phyloP scores from a whole-genome alignment of 92 coral and sea anemone genomes.

The Phenganax subtilis region DNA sequence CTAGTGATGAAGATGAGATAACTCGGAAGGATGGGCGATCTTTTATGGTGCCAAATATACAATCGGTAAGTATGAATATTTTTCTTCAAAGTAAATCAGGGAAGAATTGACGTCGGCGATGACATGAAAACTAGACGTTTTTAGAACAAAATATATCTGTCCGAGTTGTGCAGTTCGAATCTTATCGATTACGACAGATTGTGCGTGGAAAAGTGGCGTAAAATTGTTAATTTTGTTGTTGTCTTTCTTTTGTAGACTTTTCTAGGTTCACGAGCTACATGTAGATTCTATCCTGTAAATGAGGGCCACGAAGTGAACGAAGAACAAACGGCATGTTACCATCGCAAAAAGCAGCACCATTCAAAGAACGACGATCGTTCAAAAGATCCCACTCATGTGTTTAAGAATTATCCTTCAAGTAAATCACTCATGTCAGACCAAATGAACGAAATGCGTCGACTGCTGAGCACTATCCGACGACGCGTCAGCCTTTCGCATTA shows the following conservation, averaged over 20 bases:
- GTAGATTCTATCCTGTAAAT: not conserved
- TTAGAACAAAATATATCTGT: too few relatives aligned
- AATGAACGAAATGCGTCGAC: conserved; percentile 32
- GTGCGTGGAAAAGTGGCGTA: too few relatives aligned
- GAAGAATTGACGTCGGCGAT: not conserved
- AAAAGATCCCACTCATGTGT: conserved; percentile 10
- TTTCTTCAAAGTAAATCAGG: not conserved
- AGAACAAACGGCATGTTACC: not conserved
- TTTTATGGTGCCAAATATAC: conserved; percentile 4
- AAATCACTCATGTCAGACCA: conserved; percentile 30
- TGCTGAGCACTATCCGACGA: conserved; percentile 19
- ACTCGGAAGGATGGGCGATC: not conserved
- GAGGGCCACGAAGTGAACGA: not conserved
- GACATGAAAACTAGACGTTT: too few relatives aligned
- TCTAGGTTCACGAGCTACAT: too few relatives aligned
- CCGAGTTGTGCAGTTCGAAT: too few relatives aligned
- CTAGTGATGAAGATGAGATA: not conserved
- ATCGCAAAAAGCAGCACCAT: not conserved
- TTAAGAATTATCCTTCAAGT: conserved; percentile 24
- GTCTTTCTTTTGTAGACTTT: too few relatives aligned
- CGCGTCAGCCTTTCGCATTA: not conserved
- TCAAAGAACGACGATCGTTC: not conserved
- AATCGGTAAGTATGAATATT: too few relatives aligned
- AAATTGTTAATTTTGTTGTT: too few relatives aligned
- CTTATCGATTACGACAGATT: too few relatives aligned